Base-by-base conservation (phyloP, 2,888 invertebrate species). In the Clepsis dumicolana region DNA sequence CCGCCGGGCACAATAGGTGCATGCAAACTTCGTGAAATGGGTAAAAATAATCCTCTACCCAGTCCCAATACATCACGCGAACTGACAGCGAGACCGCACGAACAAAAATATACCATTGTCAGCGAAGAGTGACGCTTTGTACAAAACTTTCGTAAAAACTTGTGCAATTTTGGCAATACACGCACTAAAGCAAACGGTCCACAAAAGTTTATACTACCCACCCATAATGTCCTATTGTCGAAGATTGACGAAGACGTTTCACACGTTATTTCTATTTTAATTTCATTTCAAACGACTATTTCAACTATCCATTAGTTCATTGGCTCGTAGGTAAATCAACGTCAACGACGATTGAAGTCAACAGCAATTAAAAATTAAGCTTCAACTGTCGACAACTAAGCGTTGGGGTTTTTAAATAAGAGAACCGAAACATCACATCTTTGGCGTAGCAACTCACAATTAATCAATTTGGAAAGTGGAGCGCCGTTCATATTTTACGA, bases 21-120 rank as follows among this genome's bases (percentile, higher is more conserved):
- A 90, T 90, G 93, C 91, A 88, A 93, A 93, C 90, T 91, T 92
- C 78, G 89, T 91, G 90, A 91, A 92, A 93, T 89, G 90, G 91
- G 91, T 88, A 92, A 91, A 93, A 92, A 93, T 93, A 93, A 93
- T 92, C 92, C 90, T 86, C 87, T 83, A 81, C 84, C 86, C 83
- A 76, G 82, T 84, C 80, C 88, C 90, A 93, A 93, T 93, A 93
- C 93, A 93, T 93, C 93, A 93, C 91, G 88, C 85, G 79, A 90
- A 87, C 90, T 93, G 93, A 91, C 93, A 93, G 89, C 73, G 86
- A 85, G 85, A 92, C 93, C 93, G 88, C 93, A 93, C 84, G 88
- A 91, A 91, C 93, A 91, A 91, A 92, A 93, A 93, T 92, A 93
- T 81, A 84, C 88, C 84, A 91, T 93, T 93, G 91, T 92, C 82